A percentile compares a stretch with the other conserved stretches of the same genome.
phyloP scores from a whole-genome alignment of 1,140 invertebrate genomes.

The Ceratosolen solmsi region DNA sequence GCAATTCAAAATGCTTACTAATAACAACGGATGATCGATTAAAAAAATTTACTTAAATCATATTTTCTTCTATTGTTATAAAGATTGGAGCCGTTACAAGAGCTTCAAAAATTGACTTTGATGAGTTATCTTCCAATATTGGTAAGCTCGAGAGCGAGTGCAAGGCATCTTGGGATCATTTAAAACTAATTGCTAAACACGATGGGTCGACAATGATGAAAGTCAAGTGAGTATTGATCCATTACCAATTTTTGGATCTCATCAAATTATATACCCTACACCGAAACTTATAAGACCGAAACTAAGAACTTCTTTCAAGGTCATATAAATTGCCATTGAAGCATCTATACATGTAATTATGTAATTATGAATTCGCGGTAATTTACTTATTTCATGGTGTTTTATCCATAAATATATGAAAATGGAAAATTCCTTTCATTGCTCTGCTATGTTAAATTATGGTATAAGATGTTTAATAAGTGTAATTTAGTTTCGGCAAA shows the following conservation, averaged over 20 bases:
- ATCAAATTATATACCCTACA: too few species aligned
- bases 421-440: too few species aligned
- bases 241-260: background rate
- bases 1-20: background rate
- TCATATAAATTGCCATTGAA: too few species aligned
- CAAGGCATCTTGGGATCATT: slow-evolving; percentile 97
- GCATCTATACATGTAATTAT: too few species aligned
- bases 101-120: slow-evolving; percentile 94
- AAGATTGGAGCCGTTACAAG: slow-evolving; percentile 92
- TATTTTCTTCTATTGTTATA: slow-evolving; percentile 14
- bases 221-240: slow-evolving; percentile 78
- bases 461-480: too few species aligned
- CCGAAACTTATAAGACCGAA: too few species aligned
- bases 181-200: slow-evolving; percentile 96
- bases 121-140: slow-evolving; percentile 89
- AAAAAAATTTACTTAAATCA: background rate
- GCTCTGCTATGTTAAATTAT: too few species aligned
- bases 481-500: too few species aligned
- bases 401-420: too few species aligned
- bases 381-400: too few species aligned
- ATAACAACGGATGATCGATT: background rate
- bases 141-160: slow-evolving; percentile 94
- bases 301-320: too few species aligned
- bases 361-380: too few species aligned
- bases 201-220: slow-evolving; percentile 92